These are phyloP conservation scores for Ctenicera cuprea DNA, from an alignment of 2,888 invertebrate genomes.

Conservation along the genomic window DNA sequence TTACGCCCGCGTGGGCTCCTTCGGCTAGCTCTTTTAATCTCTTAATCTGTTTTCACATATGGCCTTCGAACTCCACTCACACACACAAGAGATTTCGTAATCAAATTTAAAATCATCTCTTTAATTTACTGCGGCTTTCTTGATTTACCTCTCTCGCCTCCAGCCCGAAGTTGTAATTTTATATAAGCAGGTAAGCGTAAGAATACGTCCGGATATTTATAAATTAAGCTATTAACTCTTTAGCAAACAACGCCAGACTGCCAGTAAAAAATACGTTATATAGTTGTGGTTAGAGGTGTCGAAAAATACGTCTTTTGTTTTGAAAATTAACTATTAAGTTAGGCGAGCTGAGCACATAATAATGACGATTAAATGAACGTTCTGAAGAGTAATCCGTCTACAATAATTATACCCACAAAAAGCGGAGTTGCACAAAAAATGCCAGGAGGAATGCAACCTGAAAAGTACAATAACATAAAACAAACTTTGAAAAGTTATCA, in stretches of 20 bases:
- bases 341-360: no score
- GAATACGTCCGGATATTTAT: not conserved
- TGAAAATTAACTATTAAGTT: no score
- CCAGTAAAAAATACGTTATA: not conserved
- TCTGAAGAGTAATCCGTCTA: no score
- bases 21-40: constrained; percentile 44
- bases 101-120: constrained; percentile 50
- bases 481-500: no score
- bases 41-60: constrained; percentile 51
- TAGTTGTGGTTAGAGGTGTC: no score
- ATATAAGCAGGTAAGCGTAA: constrained; percentile 31
- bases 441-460: no score
- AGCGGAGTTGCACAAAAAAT: no score
- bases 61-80: constrained; percentile 40
- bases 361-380: not conserved
- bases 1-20: constrained; percentile 41
- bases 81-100: constrained; percentile 37
- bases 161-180: constrained; percentile 42
- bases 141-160: constrained; percentile 45
- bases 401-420: no score
- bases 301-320: no score
- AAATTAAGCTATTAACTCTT: constrained; percentile 14
- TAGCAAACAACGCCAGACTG: constrained; percentile 9
- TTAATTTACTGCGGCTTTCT: constrained; percentile 51
- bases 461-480: no score